Evolutionary conservation across 2,797 vertebrate genomes (phyloP).

Genomic region (Cryptoblepharus egeriae): DNA sequence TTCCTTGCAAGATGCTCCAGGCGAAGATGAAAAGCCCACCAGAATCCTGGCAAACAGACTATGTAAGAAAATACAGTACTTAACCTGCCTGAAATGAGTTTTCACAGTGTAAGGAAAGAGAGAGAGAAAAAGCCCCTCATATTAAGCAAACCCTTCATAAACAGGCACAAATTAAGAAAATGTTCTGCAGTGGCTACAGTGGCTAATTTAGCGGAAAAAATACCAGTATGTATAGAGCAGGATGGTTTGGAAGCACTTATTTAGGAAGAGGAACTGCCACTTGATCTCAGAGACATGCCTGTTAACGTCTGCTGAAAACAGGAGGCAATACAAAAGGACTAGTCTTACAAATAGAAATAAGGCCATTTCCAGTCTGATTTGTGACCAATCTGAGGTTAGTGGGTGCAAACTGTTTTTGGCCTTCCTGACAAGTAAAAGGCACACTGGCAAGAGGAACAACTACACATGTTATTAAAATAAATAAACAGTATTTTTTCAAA

Average conservation of each 20-base stretch:
- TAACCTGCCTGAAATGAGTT: constrained; percentile 36
- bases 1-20: constrained; percentile 21
- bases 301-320: constrained; percentile 22
- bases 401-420: background rate
- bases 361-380: background rate
- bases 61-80: constrained; percentile 14
- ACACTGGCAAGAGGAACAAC: background rate
- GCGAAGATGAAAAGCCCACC: constrained; percentile 15
- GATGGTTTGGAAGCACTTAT: constrained; percentile 5
- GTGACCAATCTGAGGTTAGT: background rate
- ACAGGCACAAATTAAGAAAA: constrained; percentile 5
- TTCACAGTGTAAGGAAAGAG: constrained; percentile 5
- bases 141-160: constrained; percentile 19
- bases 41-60: background rate
- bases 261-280: constrained; percentile 15
- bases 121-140: constrained; percentile 10
- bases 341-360: constrained; percentile 1
- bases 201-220: constrained; percentile 1
- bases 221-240: background rate
- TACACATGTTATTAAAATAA: constrained; percentile 9
- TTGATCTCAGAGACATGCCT: constrained; percentile 9
- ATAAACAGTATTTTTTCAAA: background rate
- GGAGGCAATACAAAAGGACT: background rate
- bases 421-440: background rate
- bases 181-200: background rate